These are phyloP conservation scores for Xenopus petersii DNA, from an alignment of 2,797 vertebrate species.

Conservation along the genomic window DNA sequence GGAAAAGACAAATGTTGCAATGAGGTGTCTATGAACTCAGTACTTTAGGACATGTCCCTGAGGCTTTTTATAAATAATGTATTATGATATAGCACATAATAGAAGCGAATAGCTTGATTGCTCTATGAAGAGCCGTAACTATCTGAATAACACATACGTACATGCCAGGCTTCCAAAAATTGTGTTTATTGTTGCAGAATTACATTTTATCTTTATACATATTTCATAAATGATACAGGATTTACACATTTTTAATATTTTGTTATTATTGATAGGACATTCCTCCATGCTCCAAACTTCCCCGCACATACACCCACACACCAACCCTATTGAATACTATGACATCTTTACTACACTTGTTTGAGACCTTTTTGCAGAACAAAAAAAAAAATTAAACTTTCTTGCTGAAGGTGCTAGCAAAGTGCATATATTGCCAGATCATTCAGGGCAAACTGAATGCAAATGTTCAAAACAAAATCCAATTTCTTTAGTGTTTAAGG, in stretches of 20 bases:
- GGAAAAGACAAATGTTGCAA: too few species aligned
- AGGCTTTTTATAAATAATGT: too few species aligned
- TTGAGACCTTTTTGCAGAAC: conserved; percentile 76
- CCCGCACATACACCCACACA: conserved; percentile 59
- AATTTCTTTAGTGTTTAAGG: conserved; percentile 36
- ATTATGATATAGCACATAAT: too few species aligned
- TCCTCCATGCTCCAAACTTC: conserved; percentile 66
- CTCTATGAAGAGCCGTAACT: too few species aligned
- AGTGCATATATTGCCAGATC: conserved; percentile 14
- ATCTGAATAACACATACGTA: background rate
- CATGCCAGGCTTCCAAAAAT: conserved; percentile 75
- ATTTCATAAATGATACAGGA: conserved; percentile 99
- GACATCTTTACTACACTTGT: conserved; percentile 60
- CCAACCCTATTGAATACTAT: conserved; percentile 59
- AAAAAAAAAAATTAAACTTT: conserved; percentile 60
- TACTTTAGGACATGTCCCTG: too few species aligned
- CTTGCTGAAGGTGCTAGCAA: conserved; percentile 64
- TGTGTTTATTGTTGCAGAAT: conserved; percentile 99
- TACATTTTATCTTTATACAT: conserved; percentile 99
- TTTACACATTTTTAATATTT: conserved; percentile 83
- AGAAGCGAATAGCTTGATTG: too few species aligned
- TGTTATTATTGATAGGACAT: conserved; percentile 67
- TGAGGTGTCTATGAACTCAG: too few species aligned
- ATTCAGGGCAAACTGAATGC: conserved; percentile 38
- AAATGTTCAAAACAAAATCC: conserved; percentile 45